phyloP scores from a whole-genome alignment of 2,888 invertebrate species.

The Rhopalosiphum nymphaeae region DNA sequence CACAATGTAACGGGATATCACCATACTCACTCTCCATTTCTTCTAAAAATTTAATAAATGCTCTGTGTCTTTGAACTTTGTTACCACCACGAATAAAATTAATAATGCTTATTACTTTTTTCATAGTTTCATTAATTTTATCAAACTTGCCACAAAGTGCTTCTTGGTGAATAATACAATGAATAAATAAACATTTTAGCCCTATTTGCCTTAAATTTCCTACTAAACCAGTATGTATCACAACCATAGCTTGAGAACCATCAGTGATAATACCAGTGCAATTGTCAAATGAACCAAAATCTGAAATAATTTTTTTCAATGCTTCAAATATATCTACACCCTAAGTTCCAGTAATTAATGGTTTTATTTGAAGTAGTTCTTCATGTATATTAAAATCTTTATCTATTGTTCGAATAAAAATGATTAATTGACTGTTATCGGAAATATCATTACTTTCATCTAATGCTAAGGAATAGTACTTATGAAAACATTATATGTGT shows the following conservation, averaged over 20 bases:
- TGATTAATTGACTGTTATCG: neutral
- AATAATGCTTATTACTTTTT: conserved; percentile 12
- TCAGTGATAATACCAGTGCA: conserved; percentile 10
- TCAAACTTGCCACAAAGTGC: conserved; percentile 57
- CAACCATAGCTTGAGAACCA: conserved; percentile 59
- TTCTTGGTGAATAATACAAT: conserved; percentile 67
- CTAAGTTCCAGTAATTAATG: conserved; percentile 26
- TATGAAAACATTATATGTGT: too few species aligned
- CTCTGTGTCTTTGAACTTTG: neutral
- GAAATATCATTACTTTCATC: conserved; percentile 23
- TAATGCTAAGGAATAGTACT: conserved; percentile 31
- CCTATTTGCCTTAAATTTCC: conserved; percentile 61
- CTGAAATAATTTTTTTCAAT: conserved; percentile 25
- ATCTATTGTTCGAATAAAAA: conserved; percentile 21
- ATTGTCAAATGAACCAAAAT: conserved; percentile 25
- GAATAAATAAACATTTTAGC: conserved; percentile 65
- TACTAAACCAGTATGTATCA: conserved; percentile 63
- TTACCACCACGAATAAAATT: conserved; percentile 16
- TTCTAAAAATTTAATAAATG: neutral
- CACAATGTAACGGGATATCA: conserved; percentile 65
- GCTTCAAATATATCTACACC: conserved; percentile 38
- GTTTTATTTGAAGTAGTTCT: conserved; percentile 36
- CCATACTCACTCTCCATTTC: conserved; percentile 57
- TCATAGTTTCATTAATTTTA: conserved; percentile 60
- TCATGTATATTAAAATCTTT: conserved; percentile 22